Evolutionary conservation across 2,113 vertebrate genomes (phyloP).

Genomic region (Castor canadensis): DNA sequence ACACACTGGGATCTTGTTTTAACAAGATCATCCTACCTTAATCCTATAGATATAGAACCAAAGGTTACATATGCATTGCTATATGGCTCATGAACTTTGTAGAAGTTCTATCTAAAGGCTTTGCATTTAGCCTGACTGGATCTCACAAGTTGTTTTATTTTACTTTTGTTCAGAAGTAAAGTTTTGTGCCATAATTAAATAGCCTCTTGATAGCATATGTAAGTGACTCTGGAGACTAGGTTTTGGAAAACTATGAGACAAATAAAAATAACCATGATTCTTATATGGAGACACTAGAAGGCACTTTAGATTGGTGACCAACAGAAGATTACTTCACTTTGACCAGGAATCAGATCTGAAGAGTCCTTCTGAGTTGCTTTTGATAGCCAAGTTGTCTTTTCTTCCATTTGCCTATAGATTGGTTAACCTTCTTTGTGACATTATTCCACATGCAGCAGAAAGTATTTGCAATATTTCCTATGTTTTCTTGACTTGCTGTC

Average conservation of each 20-base stretch:
- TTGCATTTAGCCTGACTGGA: not conserved
- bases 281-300: not conserved
- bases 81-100: not conserved
- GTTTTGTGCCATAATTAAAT: conserved; percentile 25
- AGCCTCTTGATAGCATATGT: not conserved
- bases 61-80: not conserved
- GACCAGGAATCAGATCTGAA: not conserved
- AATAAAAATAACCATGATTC: not conserved
- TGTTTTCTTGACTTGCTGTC: not conserved
- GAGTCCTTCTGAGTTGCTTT: not conserved
- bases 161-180: conserved; percentile 22
- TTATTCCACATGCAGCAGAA: not conserved
- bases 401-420: not conserved
- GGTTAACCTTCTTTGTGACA: not conserved
- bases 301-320: not conserved
- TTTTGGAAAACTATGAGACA: not conserved
- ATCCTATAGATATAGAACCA: not conserved
- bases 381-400: not conserved
- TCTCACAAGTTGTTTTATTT: conserved; percentile 1
- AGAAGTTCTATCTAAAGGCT: not conserved
- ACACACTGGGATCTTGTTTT: not conserved
- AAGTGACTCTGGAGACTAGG: not conserved
- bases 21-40: not conserved
- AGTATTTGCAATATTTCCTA: not conserved
- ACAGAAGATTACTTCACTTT: not conserved